A percentile compares a stretch with the other conserved stretches of the same genome.
Conservation (phyloP, 2,888 invertebrate genomes). For the Megalurothrips usitatus region DNA sequence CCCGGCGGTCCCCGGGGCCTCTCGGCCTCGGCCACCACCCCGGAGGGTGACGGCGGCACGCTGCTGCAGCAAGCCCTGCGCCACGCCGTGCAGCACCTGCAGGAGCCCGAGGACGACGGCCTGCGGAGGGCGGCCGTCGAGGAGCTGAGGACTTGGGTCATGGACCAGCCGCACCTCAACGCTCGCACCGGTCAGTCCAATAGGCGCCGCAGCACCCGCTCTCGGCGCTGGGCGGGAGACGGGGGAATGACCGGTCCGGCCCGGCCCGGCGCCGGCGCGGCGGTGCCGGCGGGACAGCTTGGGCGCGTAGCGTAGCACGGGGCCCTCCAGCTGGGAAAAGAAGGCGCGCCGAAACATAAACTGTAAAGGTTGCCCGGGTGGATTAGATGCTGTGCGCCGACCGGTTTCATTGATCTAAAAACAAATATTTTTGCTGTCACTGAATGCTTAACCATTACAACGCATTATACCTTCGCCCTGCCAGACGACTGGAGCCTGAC, state of each 20-base stretch:
- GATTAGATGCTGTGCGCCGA: background rate
- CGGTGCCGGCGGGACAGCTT: no score
- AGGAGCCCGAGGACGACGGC: constrained; percentile 43
- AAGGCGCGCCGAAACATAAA: no score
- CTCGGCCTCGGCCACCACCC: background rate
- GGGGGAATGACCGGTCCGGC: no score
- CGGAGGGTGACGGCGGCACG: background rate
- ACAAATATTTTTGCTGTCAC: constrained; percentile 8
- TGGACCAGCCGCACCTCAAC: constrained; percentile 43
- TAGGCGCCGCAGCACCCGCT: no score
- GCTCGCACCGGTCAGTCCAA: constrained; percentile 45
- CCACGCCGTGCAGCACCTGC: constrained; percentile 4
- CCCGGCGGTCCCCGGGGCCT: background rate
- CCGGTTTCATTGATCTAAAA: background rate
- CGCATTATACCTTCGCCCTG: background rate
- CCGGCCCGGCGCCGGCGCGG: no score
- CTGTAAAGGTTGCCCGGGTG: no score
- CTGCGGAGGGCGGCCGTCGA: constrained; percentile 43
- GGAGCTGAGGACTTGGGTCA: constrained; percentile 47
- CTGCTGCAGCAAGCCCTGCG: background rate
- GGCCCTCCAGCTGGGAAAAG: no score
- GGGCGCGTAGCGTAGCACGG: no score
- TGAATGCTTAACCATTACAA: background rate
- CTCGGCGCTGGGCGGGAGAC: no score
- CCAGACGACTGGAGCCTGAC: constrained; percentile 51